Base-by-base conservation (phyloP, 2,797 vertebrate species). In the Percopsis omiscomaycus region DNA sequence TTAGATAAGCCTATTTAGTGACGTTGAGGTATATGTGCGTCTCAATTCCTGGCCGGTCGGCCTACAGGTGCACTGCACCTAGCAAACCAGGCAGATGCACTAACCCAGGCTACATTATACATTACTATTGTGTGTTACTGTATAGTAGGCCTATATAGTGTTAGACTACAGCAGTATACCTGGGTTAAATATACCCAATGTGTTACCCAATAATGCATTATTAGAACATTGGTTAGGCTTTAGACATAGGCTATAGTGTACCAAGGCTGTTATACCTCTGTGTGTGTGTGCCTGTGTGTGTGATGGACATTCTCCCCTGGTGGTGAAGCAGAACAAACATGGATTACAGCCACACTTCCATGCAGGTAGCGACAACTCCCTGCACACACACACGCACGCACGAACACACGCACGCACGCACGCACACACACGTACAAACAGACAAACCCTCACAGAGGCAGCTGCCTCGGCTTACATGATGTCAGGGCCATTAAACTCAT, bases 281-380 rank as follows among this genome's bases (percentile, higher is more conserved):
- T 54, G 51, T 28, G 16, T 45, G 49, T 55, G 69, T 53, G 67
- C 53, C 66, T 51, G 46, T 47, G 58, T 5, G 12, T 59, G 30
- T 27, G 15, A 28, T 50, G 60, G 69, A 84, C 85, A 90, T 90
- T 88, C 85, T 89, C 80, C 52, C 53, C 82, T 77, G 84, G 84
- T 86, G 87, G 82, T 86, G 84, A 80, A 84, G 88, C 86, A 88
- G 86, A 90, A 89, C 88, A 89, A 88, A 89, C 86, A 85, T 76
- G 86, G 86, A 89, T 89, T 90, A 90, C 76, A 85, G 81, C 77
- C 49, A 82, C 82, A 77, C 84, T 84, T 79, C 69, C 80, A 87
- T 88, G 81, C 89, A 89, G 86, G 89, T 89, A 90, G 74, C 72
- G 72, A 89, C 89, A 89, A 68, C 83, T 85, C 82, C 80, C 67